A percentile compares a stretch with the other conserved stretches of the same genome.
Evolutionary conservation across 2,888 invertebrate species (phyloP).

Genomic region (Heliconius ethilla): DNA sequence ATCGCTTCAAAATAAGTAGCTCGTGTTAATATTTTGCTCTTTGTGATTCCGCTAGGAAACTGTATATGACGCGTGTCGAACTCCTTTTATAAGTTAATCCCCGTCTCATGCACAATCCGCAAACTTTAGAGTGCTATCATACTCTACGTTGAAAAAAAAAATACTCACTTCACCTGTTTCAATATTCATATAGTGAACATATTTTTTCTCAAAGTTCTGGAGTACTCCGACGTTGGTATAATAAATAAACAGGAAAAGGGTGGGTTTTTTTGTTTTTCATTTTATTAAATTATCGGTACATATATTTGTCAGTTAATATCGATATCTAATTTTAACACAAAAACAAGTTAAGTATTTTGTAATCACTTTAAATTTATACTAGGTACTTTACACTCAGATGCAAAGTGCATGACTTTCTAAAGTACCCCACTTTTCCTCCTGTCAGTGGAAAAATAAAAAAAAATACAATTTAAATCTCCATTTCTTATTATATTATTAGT

Average conservation of each 20-base stretch:
- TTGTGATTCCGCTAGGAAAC: conserved; percentile 66
- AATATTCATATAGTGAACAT: conserved; percentile 18
- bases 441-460: background rate
- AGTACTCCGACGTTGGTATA: conserved; percentile 5
- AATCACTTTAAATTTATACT: too few relatives aligned
- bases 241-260: background rate
- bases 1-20: conserved; percentile 74
- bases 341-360: too few relatives aligned
- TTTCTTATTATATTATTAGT: too few relatives aligned
- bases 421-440: background rate
- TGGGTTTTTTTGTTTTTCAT: background rate
- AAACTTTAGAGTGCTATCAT: conserved; percentile 66
- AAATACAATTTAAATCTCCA: background rate
- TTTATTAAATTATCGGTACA: background rate
- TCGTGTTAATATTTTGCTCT: conserved; percentile 76
- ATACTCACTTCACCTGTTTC: conserved; percentile 14
- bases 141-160: conserved; percentile 29
- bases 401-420: background rate
- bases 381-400: background rate
- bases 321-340: too few relatives aligned
- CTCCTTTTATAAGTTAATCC: conserved; percentile 76
- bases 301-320: background rate
- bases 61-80: conserved; percentile 67
- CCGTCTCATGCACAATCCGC: conserved; percentile 72
- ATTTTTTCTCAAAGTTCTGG: conserved; percentile 25